These are phyloP conservation scores for Enteromius mattozi DNA, from an alignment of 2,797 vertebrate species.

Conservation along the genomic window DNA sequence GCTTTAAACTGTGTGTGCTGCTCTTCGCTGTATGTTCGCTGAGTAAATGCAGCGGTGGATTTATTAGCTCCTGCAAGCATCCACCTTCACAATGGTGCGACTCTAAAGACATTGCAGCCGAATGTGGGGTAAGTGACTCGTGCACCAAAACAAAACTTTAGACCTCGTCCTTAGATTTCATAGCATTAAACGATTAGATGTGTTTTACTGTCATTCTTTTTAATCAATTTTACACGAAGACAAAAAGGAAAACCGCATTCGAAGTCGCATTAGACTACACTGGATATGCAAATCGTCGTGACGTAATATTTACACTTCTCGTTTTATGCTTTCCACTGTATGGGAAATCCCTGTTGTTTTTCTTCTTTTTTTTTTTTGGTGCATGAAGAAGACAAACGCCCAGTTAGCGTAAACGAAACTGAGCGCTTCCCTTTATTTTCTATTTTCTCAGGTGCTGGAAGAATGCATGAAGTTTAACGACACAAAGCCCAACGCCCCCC, in stretches of 20 bases:
- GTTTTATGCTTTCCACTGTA: background rate
- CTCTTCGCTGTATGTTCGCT: background rate
- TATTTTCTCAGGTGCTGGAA: constrained; percentile 75
- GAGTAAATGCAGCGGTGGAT: background rate
- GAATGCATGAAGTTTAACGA: constrained; percentile 69
- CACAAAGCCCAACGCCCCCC: constrained; percentile 42
- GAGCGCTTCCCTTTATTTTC: background rate
- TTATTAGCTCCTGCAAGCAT: constrained; percentile 58
- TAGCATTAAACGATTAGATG: background rate
- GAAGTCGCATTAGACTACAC: background rate
- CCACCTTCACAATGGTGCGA: constrained; percentile 77
- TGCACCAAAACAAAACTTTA: background rate
- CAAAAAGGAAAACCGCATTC: background rate
- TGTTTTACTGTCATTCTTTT: background rate
- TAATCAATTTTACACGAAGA: background rate
- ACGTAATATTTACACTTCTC: background rate
- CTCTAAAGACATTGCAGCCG: constrained; percentile 69
- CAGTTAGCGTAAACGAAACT: background rate
- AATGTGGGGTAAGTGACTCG: constrained; percentile 76
- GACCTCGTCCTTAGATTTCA: rapidly evolving
- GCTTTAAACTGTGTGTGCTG: background rate
- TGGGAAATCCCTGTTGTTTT: background rate
- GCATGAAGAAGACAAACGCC: background rate
- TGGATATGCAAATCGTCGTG: background rate
- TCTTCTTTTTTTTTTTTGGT: too few species aligned